Evolutionary conservation across 2,888 invertebrate genomes (phyloP).

Genomic region (Ophion ventricosus): DNA sequence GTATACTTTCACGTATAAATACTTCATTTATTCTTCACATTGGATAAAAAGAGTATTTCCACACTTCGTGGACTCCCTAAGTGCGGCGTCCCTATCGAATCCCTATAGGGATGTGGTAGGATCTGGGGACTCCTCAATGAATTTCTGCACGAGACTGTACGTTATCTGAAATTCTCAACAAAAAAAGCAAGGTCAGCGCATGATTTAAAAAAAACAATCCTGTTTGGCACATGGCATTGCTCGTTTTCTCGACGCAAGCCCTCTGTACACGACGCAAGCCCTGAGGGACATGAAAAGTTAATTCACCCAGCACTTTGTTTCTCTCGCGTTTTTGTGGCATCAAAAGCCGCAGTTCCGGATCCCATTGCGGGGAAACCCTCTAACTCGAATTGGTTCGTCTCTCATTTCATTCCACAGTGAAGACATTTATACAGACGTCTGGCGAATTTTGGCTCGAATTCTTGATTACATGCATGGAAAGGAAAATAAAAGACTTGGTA

Average conservation of each 20-base stretch:
- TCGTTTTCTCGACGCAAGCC: too few relatives aligned
- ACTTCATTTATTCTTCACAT: too few relatives aligned
- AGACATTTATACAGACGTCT: constrained; percentile 5
- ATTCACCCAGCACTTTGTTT: constrained; percentile 9
- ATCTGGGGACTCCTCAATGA: too few relatives aligned
- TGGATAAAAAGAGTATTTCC: too few relatives aligned
- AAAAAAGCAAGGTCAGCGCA: too few relatives aligned
- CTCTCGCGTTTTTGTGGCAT: constrained; percentile 7
- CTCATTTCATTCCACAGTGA: constrained; percentile 6
- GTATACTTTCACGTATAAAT: too few relatives aligned
- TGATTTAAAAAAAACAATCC: background rate
- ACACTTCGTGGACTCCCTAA: too few relatives aligned
- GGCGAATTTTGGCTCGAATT: background rate
- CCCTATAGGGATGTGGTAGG: too few relatives aligned
- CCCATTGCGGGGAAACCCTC: constrained; percentile 42
- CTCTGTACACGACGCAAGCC: background rate
- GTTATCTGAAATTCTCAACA: too few relatives aligned
- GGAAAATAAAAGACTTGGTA: background rate
- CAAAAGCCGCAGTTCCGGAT: constrained; percentile 17
- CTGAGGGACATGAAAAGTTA: constrained; percentile 10
- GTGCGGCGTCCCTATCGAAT: too few relatives aligned
- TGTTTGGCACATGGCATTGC: background rate
- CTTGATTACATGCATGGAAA: background rate
- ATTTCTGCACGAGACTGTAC: too few relatives aligned
- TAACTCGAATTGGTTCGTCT: constrained; percentile 33